Conservation (phyloP, 2,888 invertebrate genomes). For the Catonia carolina region DNA sequence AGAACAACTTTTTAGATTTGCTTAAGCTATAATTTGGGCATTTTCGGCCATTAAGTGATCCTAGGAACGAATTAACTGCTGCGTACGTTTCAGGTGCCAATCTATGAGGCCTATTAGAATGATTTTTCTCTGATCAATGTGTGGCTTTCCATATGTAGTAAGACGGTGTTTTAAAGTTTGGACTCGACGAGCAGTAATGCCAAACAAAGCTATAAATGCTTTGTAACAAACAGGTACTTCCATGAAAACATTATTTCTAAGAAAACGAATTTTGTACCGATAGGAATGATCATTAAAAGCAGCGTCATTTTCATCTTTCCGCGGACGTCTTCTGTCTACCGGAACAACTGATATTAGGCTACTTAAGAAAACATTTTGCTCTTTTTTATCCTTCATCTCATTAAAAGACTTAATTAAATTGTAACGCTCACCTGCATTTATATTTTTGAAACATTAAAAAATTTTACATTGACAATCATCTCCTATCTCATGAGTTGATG, state of each 20-base stretch:
- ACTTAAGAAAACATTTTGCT: neutral
- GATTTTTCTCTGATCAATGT: neutral
- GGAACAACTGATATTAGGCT: neutral
- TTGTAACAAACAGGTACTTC: constrained; percentile 2
- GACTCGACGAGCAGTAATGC: neutral
- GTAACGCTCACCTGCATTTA: neutral
- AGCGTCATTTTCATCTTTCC: neutral
- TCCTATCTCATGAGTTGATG: neutral
- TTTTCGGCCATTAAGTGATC: no score
- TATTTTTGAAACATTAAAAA: constrained; percentile 5
- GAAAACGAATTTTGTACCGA: constrained; percentile 5
- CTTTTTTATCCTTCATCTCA: neutral
- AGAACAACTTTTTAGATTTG: no score
- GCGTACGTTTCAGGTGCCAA: no score
- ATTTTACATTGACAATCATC: constrained; percentile 9
- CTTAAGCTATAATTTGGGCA: no score
- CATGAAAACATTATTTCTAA: neutral
- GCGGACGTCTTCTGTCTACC: neutral
- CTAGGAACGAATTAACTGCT: no score
- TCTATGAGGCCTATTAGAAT: no score
- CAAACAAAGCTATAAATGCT: neutral
- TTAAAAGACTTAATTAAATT: constrained; percentile 1
- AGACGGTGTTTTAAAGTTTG: neutral
- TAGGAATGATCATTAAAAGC: constrained; percentile 1
- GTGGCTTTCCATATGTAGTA: neutral